Conservation (phyloP, 2,797 vertebrate genomes). For the Semotilus atromaculatus region DNA sequence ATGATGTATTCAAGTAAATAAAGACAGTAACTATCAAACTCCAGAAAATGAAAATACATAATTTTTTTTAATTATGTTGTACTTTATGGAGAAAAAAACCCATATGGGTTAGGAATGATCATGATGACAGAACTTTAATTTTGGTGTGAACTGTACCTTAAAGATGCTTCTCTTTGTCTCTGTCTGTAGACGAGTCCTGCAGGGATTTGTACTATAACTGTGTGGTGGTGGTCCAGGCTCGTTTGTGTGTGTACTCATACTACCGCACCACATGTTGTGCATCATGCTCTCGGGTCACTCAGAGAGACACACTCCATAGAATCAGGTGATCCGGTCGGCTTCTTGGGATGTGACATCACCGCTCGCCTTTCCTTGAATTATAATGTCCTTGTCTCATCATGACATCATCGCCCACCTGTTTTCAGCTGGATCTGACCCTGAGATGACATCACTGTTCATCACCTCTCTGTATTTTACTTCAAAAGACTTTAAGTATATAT, state of each 20-base stretch:
- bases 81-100: not conserved
- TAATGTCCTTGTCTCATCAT: slow-evolving; percentile 12
- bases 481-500: slow-evolving; percentile 22
- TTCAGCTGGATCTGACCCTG: slow-evolving; percentile 41
- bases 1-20: not conserved
- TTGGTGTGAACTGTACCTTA: not conserved
- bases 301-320: slow-evolving; percentile 54
- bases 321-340: slow-evolving; percentile 12
- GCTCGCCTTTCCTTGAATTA: not conserved
- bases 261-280: slow-evolving; percentile 77
- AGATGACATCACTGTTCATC: slow-evolving; percentile 21
- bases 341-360: slow-evolving; percentile 1
- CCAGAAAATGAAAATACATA: not conserved
- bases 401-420: not conserved
- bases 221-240: slow-evolving; percentile 78
- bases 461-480: not conserved
- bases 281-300: slow-evolving; percentile 67
- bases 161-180: not conserved
- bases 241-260: slow-evolving; percentile 78
- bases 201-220: slow-evolving; percentile 79
- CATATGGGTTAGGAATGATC: not conserved
- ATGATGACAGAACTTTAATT: not conserved
- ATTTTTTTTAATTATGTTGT: not conserved
- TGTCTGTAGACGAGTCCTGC: slow-evolving; percentile 71
- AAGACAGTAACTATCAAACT: not conserved